A percentile compares a stretch with the other conserved stretches of the same genome.
phyloP scores from a whole-genome alignment of 2,888 invertebrate genomes.

The Graphium colonna region DNA sequence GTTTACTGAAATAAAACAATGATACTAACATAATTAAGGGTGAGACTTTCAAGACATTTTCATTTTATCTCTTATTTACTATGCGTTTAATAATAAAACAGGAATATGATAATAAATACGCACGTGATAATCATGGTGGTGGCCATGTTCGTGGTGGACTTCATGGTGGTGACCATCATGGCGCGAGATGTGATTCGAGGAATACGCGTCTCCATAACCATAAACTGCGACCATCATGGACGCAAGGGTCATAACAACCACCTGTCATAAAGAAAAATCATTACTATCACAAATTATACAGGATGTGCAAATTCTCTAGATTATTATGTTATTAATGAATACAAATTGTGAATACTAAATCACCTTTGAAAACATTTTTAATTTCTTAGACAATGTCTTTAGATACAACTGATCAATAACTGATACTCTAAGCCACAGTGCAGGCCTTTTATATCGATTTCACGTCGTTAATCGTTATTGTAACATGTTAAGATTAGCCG shows the following conservation, averaged over 20 bases:
- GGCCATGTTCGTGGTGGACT: constrained; percentile 26
- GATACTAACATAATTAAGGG: too few species aligned
- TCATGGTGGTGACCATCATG: constrained; percentile 30
- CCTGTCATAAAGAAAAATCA: background rate
- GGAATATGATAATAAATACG: too few species aligned
- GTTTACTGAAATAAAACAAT: too few species aligned
- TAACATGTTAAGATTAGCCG: constrained; percentile 8
- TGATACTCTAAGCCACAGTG: constrained; percentile 2
- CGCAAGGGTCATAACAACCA: constrained; percentile 2
- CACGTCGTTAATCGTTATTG: constrained; percentile 6
- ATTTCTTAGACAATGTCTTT: background rate
- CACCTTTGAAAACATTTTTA: constrained; percentile 17
- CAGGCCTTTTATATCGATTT: constrained; percentile 9
- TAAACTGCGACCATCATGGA: constrained; percentile 13
- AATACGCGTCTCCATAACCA: constrained; percentile 35
- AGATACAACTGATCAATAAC: background rate
- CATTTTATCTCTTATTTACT: too few species aligned
- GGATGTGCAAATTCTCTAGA: too few species aligned
- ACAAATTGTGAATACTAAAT: background rate
- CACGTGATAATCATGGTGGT: constrained; percentile 62
- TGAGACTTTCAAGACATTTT: too few species aligned
- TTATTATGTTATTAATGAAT: background rate
- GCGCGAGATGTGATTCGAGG: constrained; percentile 37
- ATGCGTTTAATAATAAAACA: too few species aligned
- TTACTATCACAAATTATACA: background rate